phyloP scores from a whole-genome alignment of 2,113 vertebrate species.

The Hyperopisus bebe region DNA sequence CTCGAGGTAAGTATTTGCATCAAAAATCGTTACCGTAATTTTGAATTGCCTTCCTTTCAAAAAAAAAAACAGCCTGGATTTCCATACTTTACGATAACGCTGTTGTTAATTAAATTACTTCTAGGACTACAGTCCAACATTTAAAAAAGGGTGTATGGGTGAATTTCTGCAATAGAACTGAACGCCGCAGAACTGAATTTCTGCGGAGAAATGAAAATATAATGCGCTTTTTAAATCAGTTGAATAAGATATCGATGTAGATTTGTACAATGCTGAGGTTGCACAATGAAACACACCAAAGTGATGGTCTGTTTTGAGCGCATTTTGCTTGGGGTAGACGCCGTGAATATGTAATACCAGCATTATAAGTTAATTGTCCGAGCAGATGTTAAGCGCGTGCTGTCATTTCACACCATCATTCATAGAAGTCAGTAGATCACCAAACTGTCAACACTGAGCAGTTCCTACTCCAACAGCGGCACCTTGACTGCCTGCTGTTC shows the following conservation, averaged over 20 bases:
- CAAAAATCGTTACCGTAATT: background rate
- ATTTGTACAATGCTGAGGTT: background rate
- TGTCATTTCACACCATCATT: constrained; percentile 52
- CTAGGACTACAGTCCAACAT: background rate
- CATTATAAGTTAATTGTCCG: constrained; percentile 54
- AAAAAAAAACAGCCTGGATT: background rate
- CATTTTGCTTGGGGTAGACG: constrained; percentile 41
- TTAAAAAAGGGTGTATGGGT: background rate
- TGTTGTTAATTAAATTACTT: background rate
- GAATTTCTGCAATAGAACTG: background rate
- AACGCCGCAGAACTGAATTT: background rate
- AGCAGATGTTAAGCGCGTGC: constrained; percentile 67
- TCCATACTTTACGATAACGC: background rate
- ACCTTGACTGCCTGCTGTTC: background rate
- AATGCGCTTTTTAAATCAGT: background rate
- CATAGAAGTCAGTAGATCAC: constrained; percentile 41
- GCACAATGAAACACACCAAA: background rate
- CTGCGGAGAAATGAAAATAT: background rate
- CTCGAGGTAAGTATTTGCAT: constrained; percentile 60
- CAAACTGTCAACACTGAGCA: background rate
- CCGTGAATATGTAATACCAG: constrained; percentile 69
- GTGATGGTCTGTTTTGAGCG: background rate
- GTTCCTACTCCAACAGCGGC: background rate
- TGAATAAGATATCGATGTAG: background rate
- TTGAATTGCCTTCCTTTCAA: background rate